Conservation (phyloP, 2,113 vertebrate genomes). For the Chionis minor region DNA sequence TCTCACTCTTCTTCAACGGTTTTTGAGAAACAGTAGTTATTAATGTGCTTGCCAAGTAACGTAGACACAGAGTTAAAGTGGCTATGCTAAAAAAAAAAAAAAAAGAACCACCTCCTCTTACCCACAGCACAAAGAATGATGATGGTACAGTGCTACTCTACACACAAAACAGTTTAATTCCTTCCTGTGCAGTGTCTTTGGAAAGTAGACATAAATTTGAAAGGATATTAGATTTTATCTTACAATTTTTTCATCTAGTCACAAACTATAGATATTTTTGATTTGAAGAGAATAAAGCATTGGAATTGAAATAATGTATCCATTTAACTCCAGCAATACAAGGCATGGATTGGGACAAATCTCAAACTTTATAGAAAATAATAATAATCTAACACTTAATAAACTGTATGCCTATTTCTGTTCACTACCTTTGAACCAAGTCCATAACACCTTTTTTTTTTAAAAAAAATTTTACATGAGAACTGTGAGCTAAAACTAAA, state of each 20-base stretch:
- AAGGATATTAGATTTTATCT: not conserved
- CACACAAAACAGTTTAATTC: not conserved
- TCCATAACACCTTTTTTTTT: not conserved
- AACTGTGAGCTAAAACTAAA: not conserved
- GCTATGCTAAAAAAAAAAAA: not conserved
- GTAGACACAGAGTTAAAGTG: not conserved
- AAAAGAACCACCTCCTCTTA: not conserved
- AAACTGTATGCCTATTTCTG: not conserved
- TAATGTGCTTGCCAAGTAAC: not conserved
- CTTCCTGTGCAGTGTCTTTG: not conserved
- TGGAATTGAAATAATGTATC: not conserved
- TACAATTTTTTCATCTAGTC: not conserved
- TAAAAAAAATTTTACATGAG: not conserved
- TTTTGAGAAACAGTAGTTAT: not conserved
- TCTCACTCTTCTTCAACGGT: not conserved
- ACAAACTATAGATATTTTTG: not conserved
- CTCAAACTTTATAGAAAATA: not conserved
- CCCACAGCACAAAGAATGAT: not conserved
- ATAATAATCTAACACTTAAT: not conserved
- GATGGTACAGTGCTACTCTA: not conserved
- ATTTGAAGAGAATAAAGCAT: not conserved
- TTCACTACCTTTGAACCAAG: not conserved
- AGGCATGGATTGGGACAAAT: not conserved
- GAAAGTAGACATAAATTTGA: not conserved
- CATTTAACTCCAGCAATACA: not conserved